Evolutionary conservation across 2,888 invertebrate species (phyloP), one percentile per base, ranked within the genome.

Genomic region (Notocelia uddmanniana): DNA sequence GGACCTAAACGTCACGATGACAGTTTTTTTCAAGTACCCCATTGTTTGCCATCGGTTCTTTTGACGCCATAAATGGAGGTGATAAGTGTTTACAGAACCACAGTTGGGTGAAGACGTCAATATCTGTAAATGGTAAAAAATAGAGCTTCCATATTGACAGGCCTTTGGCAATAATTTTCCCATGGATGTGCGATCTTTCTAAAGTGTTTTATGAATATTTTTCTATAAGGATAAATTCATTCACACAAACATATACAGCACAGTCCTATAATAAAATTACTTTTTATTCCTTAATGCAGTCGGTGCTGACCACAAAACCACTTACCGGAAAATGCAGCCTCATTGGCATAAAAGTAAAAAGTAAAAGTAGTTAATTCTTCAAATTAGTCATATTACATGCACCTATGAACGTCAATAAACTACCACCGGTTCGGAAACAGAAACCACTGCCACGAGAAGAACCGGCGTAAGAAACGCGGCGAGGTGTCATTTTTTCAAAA

Each of bases 1-100:
- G 84, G 79, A 83, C 82, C 80, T 78, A 84, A 83, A 84, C 81
- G 83, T 83, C 83, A 84, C 74, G 76, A 77, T 81, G 82, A 85
- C 81, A 82, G 79, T 78, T 63, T 72, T 77, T 81, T 78, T 76
- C 75, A 70, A 71, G 73, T 63, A 72, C 52, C 60, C 70, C 72
- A 70, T 76, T 76, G 73, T 78, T 78, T 81, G 74, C 72, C 74
- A 76, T 78, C 79, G 79, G 83, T 76, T 72, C 75, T 79, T 81
- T 78, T 79, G 79, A 79, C 67, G 75, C 79, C 77, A 67, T 78
- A 79, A 77, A 83, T 76, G 76, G 76, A 76, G 73, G 74, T 76
- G 77, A 73, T 76, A 77, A 77, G 77, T 81, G 79, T 83, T 79
- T 79, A 80, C 79, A 75, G 68, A 76, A 80, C 77, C 74, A 76